These are phyloP conservation scores for Variabilichromis moorii DNA, from an alignment of 2,113 vertebrate genomes.

Conservation along the genomic window DNA sequence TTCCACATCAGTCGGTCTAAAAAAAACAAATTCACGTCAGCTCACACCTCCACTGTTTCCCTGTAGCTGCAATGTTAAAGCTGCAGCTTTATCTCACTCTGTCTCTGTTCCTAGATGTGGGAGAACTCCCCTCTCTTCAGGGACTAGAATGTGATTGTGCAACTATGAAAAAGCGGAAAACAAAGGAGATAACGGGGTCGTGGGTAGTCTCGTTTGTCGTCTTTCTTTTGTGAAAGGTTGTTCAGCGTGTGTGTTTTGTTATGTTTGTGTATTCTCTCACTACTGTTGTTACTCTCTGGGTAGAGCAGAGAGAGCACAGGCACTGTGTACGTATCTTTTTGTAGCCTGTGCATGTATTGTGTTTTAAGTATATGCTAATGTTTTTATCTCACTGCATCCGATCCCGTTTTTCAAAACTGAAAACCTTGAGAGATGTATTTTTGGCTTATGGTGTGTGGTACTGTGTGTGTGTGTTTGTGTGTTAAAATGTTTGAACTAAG, in stretches of 20 bases:
- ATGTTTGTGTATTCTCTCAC: neutral
- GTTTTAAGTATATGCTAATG: constrained; percentile 54
- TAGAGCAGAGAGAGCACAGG: neutral
- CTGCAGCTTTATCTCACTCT: neutral
- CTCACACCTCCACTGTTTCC: neutral
- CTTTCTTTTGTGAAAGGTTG: constrained; percentile 11
- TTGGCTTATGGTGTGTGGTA: neutral
- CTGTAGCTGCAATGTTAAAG: neutral
- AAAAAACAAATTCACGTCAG: neutral
- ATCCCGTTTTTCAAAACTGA: constrained; percentile 33
- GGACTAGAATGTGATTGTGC: neutral
- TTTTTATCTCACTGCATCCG: constrained; percentile 50
- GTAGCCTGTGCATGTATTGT: constrained; percentile 15
- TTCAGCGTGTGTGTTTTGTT: neutral
- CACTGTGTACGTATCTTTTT: neutral
- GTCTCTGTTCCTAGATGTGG: constrained; percentile 7
- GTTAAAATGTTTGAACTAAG: neutral
- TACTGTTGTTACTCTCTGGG: neutral
- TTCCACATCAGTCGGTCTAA: neutral
- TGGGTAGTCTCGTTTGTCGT: neutral
- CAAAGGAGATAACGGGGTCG: constrained; percentile 26
- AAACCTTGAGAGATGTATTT: constrained; percentile 34
- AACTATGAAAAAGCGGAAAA: constrained; percentile 15
- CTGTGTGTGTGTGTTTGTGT: neutral
- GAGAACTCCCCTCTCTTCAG: neutral